A percentile compares a stretch with the other conserved stretches of the same genome.
phyloP scores from a whole-genome alignment of 2,888 invertebrate genomes.

The Matsumyia berberina region DNA sequence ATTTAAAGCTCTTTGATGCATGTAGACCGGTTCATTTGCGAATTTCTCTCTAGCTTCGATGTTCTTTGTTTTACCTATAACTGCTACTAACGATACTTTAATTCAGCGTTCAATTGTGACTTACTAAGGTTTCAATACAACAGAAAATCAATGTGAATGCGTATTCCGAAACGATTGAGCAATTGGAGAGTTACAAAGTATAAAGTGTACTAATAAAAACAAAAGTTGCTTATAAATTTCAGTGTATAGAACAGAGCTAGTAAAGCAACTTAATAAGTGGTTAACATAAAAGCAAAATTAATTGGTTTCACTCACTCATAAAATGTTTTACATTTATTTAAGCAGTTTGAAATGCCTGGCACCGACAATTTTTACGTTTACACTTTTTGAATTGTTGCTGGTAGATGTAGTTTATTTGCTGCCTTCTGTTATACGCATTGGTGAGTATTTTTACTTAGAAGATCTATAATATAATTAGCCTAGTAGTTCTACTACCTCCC shows the following conservation, averaged over 20 bases:
- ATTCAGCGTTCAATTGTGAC: neutral
- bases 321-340: neutral
- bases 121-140: neutral
- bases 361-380: neutral
- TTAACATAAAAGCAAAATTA: neutral
- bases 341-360: neutral
- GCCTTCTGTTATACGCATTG: slow-evolving; percentile 49
- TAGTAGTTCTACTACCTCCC: no score
- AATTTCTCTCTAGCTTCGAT: no score
- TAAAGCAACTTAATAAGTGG: neutral
- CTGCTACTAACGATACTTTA: no score
- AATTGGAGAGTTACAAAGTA: neutral
- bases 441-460: slow-evolving; percentile 14
- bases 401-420: slow-evolving; percentile 19
- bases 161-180: neutral
- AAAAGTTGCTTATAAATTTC: neutral
- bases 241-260: neutral
- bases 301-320: neutral
- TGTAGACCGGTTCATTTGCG: no score
- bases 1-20: no score
- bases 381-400: neutral
- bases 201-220: neutral
- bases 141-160: neutral
- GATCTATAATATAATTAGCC: no score
- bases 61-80: no score